phyloP scores from a whole-genome alignment of 1,140 invertebrate species.

The Tachypleus tridentatus region DNA sequence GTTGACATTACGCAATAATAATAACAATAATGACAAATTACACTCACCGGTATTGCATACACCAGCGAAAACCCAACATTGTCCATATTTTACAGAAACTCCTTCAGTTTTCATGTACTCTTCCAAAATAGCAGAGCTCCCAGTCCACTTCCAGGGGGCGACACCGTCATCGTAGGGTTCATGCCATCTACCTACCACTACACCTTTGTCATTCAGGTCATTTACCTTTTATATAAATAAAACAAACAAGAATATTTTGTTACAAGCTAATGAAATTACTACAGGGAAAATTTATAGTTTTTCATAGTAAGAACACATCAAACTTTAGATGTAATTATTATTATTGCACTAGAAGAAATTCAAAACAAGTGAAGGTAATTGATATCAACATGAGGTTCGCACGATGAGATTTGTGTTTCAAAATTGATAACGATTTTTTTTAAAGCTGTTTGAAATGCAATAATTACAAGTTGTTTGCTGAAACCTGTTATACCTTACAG shows the following conservation, averaged over 20 bases:
- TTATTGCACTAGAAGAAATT: no score
- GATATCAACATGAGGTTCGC: no score
- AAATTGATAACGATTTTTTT: neutral
- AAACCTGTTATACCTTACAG: no score
- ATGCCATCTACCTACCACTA: slow-evolving; percentile 55
- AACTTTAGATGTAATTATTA: no score
- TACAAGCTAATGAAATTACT: no score
- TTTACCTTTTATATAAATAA: slow-evolving; percentile 6
- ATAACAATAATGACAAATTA: neutral
- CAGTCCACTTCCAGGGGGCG: slow-evolving; percentile 46
- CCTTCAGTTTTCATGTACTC: slow-evolving; percentile 44
- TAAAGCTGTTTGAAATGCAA: neutral
- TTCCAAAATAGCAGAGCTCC: slow-evolving; percentile 47
- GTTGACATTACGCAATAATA: neutral
- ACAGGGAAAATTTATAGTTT: no score
- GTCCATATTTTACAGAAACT: slow-evolving; percentile 53
- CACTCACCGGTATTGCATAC: slow-evolving; percentile 49
- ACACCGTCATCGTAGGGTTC: slow-evolving; percentile 55
- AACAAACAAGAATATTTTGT: no score
- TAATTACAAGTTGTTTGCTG: no score
- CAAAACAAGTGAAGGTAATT: no score
- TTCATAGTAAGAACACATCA: no score
- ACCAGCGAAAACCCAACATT: slow-evolving; percentile 66
- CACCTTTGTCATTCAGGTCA: slow-evolving; percentile 45
- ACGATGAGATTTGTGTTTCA: neutral